Base-by-base conservation (phyloP, 2,797 vertebrate genomes). In the Melanotaenia nigrans region DNA sequence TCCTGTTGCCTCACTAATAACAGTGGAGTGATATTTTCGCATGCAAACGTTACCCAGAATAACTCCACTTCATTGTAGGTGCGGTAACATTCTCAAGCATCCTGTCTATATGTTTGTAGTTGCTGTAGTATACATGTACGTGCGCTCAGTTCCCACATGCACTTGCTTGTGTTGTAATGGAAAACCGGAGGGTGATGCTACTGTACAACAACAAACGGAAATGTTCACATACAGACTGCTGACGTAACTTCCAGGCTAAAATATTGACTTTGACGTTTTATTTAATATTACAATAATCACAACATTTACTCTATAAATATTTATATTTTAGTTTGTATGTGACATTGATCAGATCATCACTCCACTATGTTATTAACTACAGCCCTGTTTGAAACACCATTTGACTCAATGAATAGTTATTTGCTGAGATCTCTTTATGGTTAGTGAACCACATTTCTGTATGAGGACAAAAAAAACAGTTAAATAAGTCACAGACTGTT, bases 131-230 rank as follows among this genome's bases (percentile, higher is more conserved):
- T 84, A 78, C 81, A 87, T 78, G 79, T 73, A 73, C 58, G 78
- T 84, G 32, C 63, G 65, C 66, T 66, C 81, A 87, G 87, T 64
- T 84, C 79, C 82, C 80, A 82, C 73, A 74, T 71, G 66, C 63
- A 77, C 80, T 16, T 24, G 33, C 73, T 65, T 73, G 76, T 35
- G 30, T 51, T 22, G 56, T 35, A 75, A 71, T 64, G 42, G 70
- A 67, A 74, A 77, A 42, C 47, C 70, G 68, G 25, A 65, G 32
- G 6, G 7, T 36, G 56, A 69, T 55, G 47, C 25, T 36, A 53
- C 72, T 22, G 61, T 60, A 72, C 45, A 60, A 33, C 32, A 51
- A 81, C 35, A 9, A 61, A 53, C n/a, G 7, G 9, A 61, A 47
- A 38, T 78, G 36, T 20, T 70, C 64, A 56, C 55, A 45, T 42